A percentile compares a stretch with the other conserved stretches of the same genome.
phyloP scores from a whole-genome alignment of 2,888 invertebrate species.

The Diaphora mendica region DNA sequence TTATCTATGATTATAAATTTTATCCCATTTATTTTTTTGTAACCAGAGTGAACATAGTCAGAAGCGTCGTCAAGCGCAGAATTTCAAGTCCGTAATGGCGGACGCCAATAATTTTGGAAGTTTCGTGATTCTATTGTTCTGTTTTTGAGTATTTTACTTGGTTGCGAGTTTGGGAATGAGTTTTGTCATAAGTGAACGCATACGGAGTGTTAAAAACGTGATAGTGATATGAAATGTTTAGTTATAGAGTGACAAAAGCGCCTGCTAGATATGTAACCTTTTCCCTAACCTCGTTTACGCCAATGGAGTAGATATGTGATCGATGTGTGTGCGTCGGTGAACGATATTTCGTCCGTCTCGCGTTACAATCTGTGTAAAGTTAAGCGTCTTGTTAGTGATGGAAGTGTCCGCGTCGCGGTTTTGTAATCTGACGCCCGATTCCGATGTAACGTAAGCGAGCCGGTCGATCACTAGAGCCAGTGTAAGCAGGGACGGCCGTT shows the following conservation, averaged over 20 bases:
- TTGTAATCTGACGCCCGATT: conserved; percentile 85
- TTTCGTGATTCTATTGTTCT: conserved; percentile 86
- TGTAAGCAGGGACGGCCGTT: conserved; percentile 87
- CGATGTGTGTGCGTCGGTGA: conserved; percentile 91
- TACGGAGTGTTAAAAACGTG: conserved; percentile 76
- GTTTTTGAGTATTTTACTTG: conserved; percentile 74
- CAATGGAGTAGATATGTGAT: conserved; percentile 92
- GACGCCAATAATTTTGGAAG: conserved; percentile 86
- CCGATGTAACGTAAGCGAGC: conserved; percentile 87
- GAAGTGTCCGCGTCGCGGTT: conserved; percentile 86
- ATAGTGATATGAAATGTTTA: conserved; percentile 83
- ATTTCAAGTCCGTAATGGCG: conserved; percentile 86
- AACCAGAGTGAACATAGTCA: conserved; percentile 84
- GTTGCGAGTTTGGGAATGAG: conserved; percentile 74
- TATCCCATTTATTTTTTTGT: conserved; percentile 70
- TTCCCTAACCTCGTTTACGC: conserved; percentile 92
- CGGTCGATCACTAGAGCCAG: conserved; percentile 87
- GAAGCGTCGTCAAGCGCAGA: conserved; percentile 85
- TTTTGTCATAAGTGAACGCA: conserved; percentile 72
- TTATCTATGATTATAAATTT: conserved; percentile 40
- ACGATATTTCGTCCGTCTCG: conserved; percentile 86
- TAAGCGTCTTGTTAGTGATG: conserved; percentile 82
- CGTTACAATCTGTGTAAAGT: conserved; percentile 80
- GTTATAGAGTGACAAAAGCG: conserved; percentile 86
- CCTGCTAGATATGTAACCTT: conserved; percentile 88